Base-by-base conservation (phyloP, 2,888 invertebrate species). In the Temnothorax unifasciatus region DNA sequence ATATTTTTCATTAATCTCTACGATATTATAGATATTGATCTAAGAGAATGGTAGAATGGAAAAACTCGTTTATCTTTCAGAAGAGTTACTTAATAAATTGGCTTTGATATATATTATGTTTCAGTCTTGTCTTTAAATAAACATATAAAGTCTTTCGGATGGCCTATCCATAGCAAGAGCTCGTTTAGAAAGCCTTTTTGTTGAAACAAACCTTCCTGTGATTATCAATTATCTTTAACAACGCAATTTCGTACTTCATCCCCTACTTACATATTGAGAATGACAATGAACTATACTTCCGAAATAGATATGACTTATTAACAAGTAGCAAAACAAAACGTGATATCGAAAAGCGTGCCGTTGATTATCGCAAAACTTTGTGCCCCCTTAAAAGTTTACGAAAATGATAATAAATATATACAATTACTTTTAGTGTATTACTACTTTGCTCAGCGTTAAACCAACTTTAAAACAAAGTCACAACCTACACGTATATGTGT, bases 91-190 rank as follows among this genome's bases (percentile, higher is more conserved):
- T 81, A 85, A 87, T 85, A 87, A 84, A 85, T 89, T 91, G 91
- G 89, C 85, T 90, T 90, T 87, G 82, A 59, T 90, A 91, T 71
- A 88, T 85, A 89, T 90, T 90, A 90, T 88, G n/a, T 86, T 93
- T 93, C 93, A 93, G 93, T 93, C 93, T 93, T 93, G 90, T 91
- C 90, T 87, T 92, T 90, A 91, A 93, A 92, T 92, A 92, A 93
- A 93, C 86, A 84, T 90, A 93, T 91, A 92, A 92, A 93, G 91
- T 92, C 91, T 93, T 93, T 89, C 87, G 90, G 85, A 88, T 89
- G 74, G 91, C 92, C 92, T 90, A 93, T 92, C 92, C 93, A 93
- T 92, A 93, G 92, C 92, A 93, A 88, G 89, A 92, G 92, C 91
- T 91, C 85, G 68, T 82, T 91, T 85, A 85, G 83, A 88, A 89